These are phyloP conservation scores for Muntiacus reevesi DNA, from an alignment of 2,113 vertebrate species.

Conservation along the genomic window DNA sequence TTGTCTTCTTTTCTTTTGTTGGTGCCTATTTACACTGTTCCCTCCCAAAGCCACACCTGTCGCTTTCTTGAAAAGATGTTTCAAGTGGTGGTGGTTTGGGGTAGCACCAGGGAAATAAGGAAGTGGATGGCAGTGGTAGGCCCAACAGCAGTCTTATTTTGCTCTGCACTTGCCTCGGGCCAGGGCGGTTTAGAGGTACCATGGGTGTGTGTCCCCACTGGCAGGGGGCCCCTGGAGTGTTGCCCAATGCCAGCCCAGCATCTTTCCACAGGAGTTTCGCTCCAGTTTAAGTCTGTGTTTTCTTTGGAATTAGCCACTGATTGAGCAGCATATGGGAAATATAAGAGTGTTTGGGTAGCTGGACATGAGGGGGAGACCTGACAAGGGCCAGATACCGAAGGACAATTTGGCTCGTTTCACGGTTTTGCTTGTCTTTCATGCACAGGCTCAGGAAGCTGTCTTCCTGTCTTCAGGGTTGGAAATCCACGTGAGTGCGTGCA, in stretches of 20 bases:
- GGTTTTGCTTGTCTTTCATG: background rate
- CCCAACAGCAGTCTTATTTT: background rate
- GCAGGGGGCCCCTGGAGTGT: background rate
- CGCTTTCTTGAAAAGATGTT: background rate
- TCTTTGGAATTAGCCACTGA: background rate
- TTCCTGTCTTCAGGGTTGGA: background rate
- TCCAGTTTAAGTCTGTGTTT: background rate
- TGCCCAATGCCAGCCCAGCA: background rate
- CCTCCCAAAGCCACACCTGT: slow-evolving; percentile 31
- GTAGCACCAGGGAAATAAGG: background rate
- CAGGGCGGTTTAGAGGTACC: background rate
- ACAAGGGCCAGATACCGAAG: background rate
- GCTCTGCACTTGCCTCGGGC: background rate
- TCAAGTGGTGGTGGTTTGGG: background rate
- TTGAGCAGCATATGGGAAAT: background rate
- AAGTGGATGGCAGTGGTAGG: background rate
- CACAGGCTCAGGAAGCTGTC: background rate
- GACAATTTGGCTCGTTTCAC: background rate
- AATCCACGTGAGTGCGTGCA: background rate
- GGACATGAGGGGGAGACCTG: background rate
- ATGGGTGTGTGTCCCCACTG: background rate
- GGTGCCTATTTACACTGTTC: background rate
- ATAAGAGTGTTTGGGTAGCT: background rate
- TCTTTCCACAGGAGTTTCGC: slow-evolving; percentile 9
- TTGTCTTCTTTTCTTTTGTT: slow-evolving; percentile 25